phyloP scores from a whole-genome alignment of 1,140 invertebrate species.

The Drosophila arawakana region DNA sequence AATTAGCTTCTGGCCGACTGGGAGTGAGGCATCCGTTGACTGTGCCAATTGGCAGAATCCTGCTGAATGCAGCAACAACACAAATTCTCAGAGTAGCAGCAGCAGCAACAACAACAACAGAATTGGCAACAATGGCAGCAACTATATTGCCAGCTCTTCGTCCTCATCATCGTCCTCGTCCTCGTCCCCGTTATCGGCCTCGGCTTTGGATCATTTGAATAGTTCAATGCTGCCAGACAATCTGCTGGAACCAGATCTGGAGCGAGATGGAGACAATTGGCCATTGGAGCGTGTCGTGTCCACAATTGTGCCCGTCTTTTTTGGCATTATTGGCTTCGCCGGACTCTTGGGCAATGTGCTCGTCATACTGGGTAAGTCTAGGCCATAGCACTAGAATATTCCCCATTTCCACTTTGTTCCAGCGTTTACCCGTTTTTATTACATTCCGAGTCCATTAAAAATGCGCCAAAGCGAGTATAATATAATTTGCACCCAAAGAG shows the following conservation, averaged over 20 bases:
- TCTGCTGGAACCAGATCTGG: constrained; percentile 63
- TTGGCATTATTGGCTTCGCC: constrained; percentile 94
- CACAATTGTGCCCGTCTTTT: constrained; percentile 93
- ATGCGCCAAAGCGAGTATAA: no score
- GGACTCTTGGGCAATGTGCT: constrained; percentile 95
- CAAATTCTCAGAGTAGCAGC: background rate
- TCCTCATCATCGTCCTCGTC: background rate
- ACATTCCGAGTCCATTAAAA: no score
- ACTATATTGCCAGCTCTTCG: constrained; percentile 15
- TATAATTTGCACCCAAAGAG: no score
- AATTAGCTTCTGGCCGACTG: constrained; percentile 40
- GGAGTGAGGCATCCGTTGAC: constrained; percentile 14
- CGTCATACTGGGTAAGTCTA: constrained; percentile 88
- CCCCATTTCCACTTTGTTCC: background rate
- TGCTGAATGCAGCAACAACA: constrained; percentile 38
- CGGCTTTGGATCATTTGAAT: constrained; percentile 37
- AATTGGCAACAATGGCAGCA: constrained; percentile 27
- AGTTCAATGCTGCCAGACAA: constrained; percentile 52
- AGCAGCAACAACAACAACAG: constrained; percentile 31
- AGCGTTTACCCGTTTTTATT: background rate
- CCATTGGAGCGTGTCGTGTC: constrained; percentile 86
- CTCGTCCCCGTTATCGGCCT: background rate
- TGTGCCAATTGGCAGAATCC: constrained; percentile 49
- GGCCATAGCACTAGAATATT: background rate
- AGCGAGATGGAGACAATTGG: constrained; percentile 62